Evolutionary conservation across 2,888 invertebrate genomes (phyloP).

Genomic region (Rhimphoctona megacephalus): DNA sequence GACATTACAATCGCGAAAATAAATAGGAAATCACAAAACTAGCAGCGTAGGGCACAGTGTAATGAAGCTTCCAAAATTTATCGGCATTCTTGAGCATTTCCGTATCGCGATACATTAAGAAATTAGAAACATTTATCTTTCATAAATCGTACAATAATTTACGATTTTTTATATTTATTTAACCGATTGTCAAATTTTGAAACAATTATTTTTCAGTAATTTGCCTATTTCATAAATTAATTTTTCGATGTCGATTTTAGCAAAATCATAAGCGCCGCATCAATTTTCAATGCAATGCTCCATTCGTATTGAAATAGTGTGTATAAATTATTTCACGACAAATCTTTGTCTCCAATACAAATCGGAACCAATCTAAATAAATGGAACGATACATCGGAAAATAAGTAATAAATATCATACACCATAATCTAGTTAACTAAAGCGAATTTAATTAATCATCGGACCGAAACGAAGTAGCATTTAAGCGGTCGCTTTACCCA

Average conservation of each 20-base stretch:
- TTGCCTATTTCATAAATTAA: neutral
- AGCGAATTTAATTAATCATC: constrained; percentile 53
- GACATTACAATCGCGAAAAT: neutral
- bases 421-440: constrained; percentile 26
- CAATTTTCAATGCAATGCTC: neutral
- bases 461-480: constrained; percentile 51
- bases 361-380: constrained; percentile 27
- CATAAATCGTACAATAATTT: too few relatives aligned
- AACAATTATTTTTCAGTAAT: too few relatives aligned
- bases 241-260: neutral
- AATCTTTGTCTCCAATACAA: constrained; percentile 3
- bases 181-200: too few relatives aligned
- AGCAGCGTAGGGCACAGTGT: neutral
- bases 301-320: neutral
- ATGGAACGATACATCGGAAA: neutral
- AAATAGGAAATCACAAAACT: neutral
- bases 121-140: too few relatives aligned
- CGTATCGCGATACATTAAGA: too few relatives aligned
- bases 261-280: neutral
- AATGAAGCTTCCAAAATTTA: neutral
- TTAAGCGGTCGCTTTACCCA: constrained; percentile 38
- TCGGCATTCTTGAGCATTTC: neutral
- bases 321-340: neutral
- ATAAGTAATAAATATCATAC: constrained; percentile 10
- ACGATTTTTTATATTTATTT: too few relatives aligned